Evolutionary conservation across 2,797 vertebrate species (phyloP).

Genomic region (Danio jaintianensis): DNA sequence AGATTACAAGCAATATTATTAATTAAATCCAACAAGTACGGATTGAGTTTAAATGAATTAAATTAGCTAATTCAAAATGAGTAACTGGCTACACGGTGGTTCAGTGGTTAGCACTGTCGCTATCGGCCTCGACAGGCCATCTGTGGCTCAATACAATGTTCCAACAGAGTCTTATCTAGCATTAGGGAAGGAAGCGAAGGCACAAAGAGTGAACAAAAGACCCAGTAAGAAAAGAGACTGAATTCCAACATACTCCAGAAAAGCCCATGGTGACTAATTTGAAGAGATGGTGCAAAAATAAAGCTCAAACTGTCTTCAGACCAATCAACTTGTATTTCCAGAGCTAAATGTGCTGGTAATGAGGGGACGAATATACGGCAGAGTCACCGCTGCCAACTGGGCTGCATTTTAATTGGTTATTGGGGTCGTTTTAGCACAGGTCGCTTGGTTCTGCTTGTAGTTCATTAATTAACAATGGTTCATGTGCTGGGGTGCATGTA

Average conservation of each 20-base stretch:
- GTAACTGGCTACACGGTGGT: too few relatives aligned
- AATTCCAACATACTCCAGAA: not conserved
- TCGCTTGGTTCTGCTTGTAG: slow-evolving; percentile 5
- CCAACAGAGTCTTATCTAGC: slow-evolving; percentile 31
- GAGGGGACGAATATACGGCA: slow-evolving; percentile 4
- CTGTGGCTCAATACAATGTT: slow-evolving; percentile 14
- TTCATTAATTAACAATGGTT: slow-evolving; percentile 18
- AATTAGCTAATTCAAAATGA: too few relatives aligned
- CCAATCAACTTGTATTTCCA: slow-evolving; percentile 6
- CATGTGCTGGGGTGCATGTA: slow-evolving; percentile 18
- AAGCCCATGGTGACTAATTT: not conserved
- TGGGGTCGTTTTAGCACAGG: not conserved
- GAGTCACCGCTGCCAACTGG: not conserved
- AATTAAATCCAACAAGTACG: too few relatives aligned
- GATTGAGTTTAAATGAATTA: too few relatives aligned
- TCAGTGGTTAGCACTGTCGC: too few relatives aligned
- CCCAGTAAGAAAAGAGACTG: not conserved
- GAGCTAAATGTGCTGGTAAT: slow-evolving; percentile 14
- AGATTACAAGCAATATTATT: too few relatives aligned
- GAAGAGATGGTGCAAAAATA: not conserved
- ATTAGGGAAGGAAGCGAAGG: not conserved
- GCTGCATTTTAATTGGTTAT: slow-evolving; percentile 18
- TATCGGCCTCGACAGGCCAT: slow-evolving; percentile 11
- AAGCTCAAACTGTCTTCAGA: slow-evolving; percentile 5
- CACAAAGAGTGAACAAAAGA: slow-evolving; percentile 16